Conservation (phyloP, 2,888 invertebrate species). For the Pollenia angustigena region DNA sequence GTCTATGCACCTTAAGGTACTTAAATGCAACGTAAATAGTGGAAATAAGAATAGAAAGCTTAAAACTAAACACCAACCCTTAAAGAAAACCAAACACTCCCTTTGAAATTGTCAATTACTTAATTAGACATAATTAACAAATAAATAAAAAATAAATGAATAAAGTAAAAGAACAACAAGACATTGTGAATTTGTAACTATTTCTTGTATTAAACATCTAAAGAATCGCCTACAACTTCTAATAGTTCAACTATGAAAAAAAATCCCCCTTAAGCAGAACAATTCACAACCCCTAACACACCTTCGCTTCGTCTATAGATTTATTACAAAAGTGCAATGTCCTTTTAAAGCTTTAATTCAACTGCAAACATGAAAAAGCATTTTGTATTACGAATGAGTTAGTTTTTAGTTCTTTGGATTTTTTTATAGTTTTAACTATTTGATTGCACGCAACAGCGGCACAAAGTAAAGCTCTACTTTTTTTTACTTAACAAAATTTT, state of each 20-base stretch:
- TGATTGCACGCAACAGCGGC: slow-evolving; percentile 69
- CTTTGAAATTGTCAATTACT: slow-evolving; percentile 54
- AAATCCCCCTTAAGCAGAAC: background rate
- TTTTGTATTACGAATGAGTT: slow-evolving; percentile 29
- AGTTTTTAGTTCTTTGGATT: background rate
- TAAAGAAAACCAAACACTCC: slow-evolving; percentile 48
- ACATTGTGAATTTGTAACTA: background rate
- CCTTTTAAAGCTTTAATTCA: slow-evolving; percentile 54
- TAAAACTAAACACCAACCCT: slow-evolving; percentile 36
- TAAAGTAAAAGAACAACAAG: background rate
- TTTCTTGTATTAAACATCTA: background rate
- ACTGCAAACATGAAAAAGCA: slow-evolving; percentile 56
- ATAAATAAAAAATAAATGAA: slow-evolving; percentile 48
- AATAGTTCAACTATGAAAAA: background rate
- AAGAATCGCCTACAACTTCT: background rate
- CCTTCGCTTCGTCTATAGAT: slow-evolving; percentile 16
- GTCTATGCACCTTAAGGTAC: slow-evolving; percentile 4
- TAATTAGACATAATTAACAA: slow-evolving; percentile 65
- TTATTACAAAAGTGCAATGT: slow-evolving; percentile 65
- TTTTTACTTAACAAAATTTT: slow-evolving; percentile 1
- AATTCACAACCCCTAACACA: background rate
- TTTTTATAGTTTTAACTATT: slow-evolving; percentile 40
- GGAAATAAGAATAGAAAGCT: background rate
- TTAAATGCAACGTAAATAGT: background rate
- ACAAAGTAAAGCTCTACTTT: slow-evolving; percentile 66